Base-by-base conservation (phyloP, 1,140 invertebrate genomes). In the Bicyclus anynana region DNA sequence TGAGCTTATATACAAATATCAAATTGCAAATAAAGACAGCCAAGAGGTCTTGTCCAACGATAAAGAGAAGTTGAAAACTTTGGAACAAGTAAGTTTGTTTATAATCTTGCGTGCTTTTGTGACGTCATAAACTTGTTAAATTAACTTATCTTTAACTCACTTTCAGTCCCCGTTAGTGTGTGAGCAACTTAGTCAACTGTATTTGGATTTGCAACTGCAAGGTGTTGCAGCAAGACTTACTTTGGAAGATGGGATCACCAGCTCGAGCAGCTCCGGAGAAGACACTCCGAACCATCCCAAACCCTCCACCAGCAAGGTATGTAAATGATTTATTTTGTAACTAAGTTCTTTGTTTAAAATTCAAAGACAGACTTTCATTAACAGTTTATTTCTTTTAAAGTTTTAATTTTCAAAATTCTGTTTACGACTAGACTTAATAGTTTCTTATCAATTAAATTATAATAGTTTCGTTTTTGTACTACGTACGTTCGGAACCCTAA, bases 181-280 rank as follows among this genome's bases (percentile, higher is more conserved):
- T 64, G 93, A 95, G 53, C 94, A 95, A 74, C 70, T 96, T 6
- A 89, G 85, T 50, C 93, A 94, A 65, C 80, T 95, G 0, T 95
- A 94, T 60, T 62, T 91, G 18, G 94, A 96, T 67, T 83, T 95
- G 59, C 92, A 94, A 68, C 62, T 94, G 18, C 91, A 93, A 62
- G 92, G 92, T 1, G 73, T 81, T 0, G 83, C 90, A 0, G 84
- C 90, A 0, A 89, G 90, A 64, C 80, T 93, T 14, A 89, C 90
- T 9, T 80, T 94, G 5, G 93, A 93, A 48, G 93, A 94, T 65
- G 90, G 90, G 0, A 79, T 91, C 46, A 91, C 91, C 12, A 92
- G 92, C 20, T 92, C 89, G 33, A 91, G 91, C 53, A 91, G 90
- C 59, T 92, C 90, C 27, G 87, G 89, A 1, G 91, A 92, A 57